phyloP scores from a whole-genome alignment of 2,113 vertebrate genomes.

The Euleptes europaea region DNA sequence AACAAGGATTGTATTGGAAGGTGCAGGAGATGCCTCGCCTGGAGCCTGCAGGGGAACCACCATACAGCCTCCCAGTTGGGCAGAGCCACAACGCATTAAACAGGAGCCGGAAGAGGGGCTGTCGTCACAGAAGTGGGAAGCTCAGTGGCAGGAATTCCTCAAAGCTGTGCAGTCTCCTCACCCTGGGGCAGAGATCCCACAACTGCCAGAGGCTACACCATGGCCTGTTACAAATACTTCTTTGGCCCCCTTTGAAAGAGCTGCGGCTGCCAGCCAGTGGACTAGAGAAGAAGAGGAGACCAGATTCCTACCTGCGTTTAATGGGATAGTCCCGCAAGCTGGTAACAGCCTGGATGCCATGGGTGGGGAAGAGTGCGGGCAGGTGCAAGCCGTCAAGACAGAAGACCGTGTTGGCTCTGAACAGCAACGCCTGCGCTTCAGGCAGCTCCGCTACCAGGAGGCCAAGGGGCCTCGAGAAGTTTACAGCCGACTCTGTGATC shows the following conservation, averaged over 20 bases:
- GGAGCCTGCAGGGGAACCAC: not conserved
- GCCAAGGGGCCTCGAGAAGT: not conserved
- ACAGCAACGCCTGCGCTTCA: not conserved
- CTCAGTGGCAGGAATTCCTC: slow-evolving; percentile 1
- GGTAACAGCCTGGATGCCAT: too few species aligned
- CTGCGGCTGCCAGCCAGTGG: not conserved
- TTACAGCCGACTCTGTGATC: not conserved
- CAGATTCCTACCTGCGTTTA: not conserved
- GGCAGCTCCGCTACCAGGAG: not conserved
- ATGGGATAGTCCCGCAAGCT: not conserved
- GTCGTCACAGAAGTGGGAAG: not conserved
- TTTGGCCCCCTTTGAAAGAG: not conserved
- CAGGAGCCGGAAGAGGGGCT: not conserved
- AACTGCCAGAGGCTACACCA: not conserved
- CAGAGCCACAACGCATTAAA: not conserved
- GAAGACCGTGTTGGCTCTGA: not conserved
- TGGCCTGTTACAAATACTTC: not conserved
- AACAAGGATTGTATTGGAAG: too few species aligned
- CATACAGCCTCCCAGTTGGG: not conserved
- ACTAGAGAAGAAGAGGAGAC: not conserved
- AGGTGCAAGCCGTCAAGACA: not conserved
- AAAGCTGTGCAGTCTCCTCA: not conserved
- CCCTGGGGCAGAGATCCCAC: too few species aligned
- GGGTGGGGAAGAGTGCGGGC: not conserved
- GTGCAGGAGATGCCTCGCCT: too few species aligned